Evolutionary conservation across 2,888 invertebrate genomes (phyloP), one percentile per base, ranked within the genome.

Genomic region (Oasisia sp.): DNA sequence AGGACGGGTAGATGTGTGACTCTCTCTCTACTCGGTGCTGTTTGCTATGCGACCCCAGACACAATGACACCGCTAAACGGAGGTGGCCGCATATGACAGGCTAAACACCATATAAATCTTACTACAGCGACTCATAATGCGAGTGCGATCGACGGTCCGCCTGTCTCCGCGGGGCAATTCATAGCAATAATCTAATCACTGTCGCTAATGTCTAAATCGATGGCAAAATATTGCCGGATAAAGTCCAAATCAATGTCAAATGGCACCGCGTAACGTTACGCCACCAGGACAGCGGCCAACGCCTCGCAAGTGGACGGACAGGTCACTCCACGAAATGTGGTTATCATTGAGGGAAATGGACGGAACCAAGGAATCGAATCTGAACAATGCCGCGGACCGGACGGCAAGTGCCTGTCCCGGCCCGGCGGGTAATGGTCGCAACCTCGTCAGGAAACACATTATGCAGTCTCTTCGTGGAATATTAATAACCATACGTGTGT

Each of bases 161-260:
- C 74, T 74, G 74, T 74, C 74, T 74, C 74, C 74, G 14, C 27
- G 74, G 74, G 74, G 74, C 74, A 19, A 27, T 74, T 74, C 74
- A 74, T 19, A 74, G 74, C 27, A 74, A 74, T 74, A 74, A 74
- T 74, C 74, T 74, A 74, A 74, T 74, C 74, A 74, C 74, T 74
- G 74, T 74, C 74, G 74, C 19, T 74, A 74, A 74, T 74, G 74
- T 74, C 74, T 74, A 74, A 74, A 74, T 74, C 74, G n/a, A 74
- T 74, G 74, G 27, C 74, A 74, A 74, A 74, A 74, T 74, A 74
- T 74, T 74, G 74, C 19, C n/a, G 74, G 74, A 74, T 74, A 74
- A 74, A 74, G 74, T 74, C 74, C 74, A 74, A 74, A 74, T 74
- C 74, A 74, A 74, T 74, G 74, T 74, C 74, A 74, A 74, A 74